Base-by-base conservation (phyloP, 1,140 invertebrate species). In the Himalopsyche phryganea region DNA sequence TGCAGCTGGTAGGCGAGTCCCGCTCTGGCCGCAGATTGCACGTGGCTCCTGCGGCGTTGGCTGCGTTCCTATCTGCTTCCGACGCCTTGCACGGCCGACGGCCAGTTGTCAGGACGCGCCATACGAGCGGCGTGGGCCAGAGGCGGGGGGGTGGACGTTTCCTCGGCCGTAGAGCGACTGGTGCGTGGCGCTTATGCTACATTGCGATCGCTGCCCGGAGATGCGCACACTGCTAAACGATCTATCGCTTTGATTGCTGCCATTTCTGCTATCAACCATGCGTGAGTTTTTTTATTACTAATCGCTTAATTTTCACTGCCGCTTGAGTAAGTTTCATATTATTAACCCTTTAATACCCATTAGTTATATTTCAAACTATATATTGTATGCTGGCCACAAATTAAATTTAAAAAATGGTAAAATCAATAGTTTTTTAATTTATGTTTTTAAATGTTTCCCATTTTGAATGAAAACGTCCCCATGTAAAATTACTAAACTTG, bases 41-140 rank as follows among this genome's bases (percentile, higher is more conserved):
- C 91, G 51, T 94, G 91, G 90, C 90, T 92, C 64, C 74, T 94
- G 5, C 82, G 84, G 47, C 81, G 85, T 61, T 94, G 88, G 85
- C 83, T 85, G 28, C 74, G 85, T 33, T 84, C 83, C 9, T 95
- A 94, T 69, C 69, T 94, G 17, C 32, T 11, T 6, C n/a, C 6
- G 20, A n/a, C n/a, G 4, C 15, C 38, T 3, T 40, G 38, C 38
- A 67, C 69, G 76, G 18, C 83, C 89, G 75, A 86, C 85, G 63
- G 71, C 66, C 59, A 57, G 57, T 56, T 52, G 35, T 57, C 55
- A 33, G 60, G 42, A 45, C 59, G 52, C 17, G 71, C 80, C 11
- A 60, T 80, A 9, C 69, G 80, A 40, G 69, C 69, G 3, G 76
- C 72, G 17, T 81, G 80, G 62, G 70, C 71, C 0, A 60, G 61